phyloP scores from a whole-genome alignment of 2,113 vertebrate species.

The Ascaphus truei region DNA sequence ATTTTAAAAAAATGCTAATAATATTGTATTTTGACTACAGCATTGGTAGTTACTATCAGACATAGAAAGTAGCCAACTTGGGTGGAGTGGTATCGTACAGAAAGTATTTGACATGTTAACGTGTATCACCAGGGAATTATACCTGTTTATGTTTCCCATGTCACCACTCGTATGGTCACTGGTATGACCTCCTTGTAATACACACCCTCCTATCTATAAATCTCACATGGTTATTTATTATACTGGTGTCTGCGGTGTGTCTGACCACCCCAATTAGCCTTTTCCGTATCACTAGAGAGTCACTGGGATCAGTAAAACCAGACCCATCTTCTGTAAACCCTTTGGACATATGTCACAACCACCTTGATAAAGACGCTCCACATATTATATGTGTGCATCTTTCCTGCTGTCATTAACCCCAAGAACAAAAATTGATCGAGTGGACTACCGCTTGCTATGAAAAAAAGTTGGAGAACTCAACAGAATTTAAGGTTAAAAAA shows the following conservation, averaged over 20 bases:
- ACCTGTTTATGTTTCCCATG: conserved; percentile 7
- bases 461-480: no score
- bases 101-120: no score
- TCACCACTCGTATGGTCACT: background rate
- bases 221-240: conserved; percentile 10
- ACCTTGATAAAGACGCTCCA: background rate
- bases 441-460: no score
- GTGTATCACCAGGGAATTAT: background rate
- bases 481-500: no score
- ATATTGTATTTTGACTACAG: no score
- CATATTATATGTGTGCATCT: background rate
- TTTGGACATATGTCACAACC: background rate
- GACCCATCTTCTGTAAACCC: background rate
- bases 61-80: no score
- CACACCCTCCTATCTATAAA: conserved; percentile 8
- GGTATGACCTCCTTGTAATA: background rate
- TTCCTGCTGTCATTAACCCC: no score
- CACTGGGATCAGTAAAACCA: background rate
- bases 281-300: background rate
- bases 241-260: conserved; percentile 16
- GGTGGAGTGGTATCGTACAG: no score
- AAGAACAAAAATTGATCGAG: no score
- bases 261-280: conserved; percentile 20
- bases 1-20: no score
- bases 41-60: no score